Conservation (phyloP, 2,113 vertebrate genomes). For the Ictalurus punctatus region DNA sequence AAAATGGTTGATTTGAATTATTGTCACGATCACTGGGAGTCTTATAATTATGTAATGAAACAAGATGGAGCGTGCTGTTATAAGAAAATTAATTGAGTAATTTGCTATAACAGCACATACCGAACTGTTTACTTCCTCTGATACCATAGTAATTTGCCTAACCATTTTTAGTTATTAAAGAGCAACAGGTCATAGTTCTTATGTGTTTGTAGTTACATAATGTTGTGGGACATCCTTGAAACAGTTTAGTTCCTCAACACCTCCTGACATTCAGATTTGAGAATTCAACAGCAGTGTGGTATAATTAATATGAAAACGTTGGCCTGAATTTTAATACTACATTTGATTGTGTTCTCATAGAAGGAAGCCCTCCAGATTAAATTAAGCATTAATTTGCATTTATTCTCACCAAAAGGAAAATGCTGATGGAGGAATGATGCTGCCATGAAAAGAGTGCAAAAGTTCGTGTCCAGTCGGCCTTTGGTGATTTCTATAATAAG, state of each 20-base stretch:
- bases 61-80: neutral
- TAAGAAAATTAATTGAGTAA: neutral
- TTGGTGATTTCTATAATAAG: slow-evolving; percentile 34
- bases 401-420: neutral
- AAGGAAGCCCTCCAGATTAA: neutral
- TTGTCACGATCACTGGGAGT: neutral
- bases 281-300: neutral
- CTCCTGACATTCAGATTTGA: neutral
- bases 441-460: neutral
- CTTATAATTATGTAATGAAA: slow-evolving; percentile 14
- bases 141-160: neutral
- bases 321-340: slow-evolving; percentile 11
- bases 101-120: neutral
- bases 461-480: slow-evolving; percentile 4
- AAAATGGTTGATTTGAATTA: slow-evolving; percentile 4
- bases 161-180: neutral
- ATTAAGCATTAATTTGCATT: slow-evolving; percentile 1
- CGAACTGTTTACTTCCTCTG: neutral
- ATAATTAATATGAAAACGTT: slow-evolving; percentile 4
- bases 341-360: neutral
- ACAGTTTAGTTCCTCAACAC: neutral
- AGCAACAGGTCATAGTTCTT: neutral
- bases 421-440: neutral
- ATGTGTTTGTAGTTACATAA: neutral
- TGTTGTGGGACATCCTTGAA: neutral